Conservation (phyloP, 2,888 invertebrate species). For the Caenorhabditis sp. region DNA sequence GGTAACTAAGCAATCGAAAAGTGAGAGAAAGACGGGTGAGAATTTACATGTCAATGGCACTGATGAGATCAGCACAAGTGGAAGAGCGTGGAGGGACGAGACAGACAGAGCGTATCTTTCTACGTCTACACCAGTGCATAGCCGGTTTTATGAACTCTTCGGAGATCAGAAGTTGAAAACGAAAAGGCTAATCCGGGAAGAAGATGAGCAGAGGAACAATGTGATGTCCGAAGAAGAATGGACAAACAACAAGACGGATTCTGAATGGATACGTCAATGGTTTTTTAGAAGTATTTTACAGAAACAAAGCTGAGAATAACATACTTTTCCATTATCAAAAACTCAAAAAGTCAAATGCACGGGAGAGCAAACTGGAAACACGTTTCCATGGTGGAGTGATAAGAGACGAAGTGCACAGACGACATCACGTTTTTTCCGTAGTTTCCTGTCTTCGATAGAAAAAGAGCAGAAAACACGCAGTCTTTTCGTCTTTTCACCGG, state of each 20-base stretch:
- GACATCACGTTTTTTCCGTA: not conserved
- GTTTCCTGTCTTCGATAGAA: not conserved
- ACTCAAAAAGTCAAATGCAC: not conserved
- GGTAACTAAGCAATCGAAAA: not conserved
- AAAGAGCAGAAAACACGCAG: not conserved
- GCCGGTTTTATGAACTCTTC: slow-evolving; percentile 23
- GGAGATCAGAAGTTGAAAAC: slow-evolving; percentile 27
- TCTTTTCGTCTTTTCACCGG: too few species aligned
- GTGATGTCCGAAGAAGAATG: not conserved
- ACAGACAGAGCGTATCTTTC: not conserved
- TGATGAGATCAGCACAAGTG: slow-evolving; percentile 37
- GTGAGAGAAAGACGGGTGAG: not conserved
- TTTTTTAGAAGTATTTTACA: not conserved
- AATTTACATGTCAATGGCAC: slow-evolving; percentile 13
- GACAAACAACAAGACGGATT: not conserved
- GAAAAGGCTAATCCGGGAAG: slow-evolving; percentile 5
- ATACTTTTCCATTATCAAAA: too few species aligned
- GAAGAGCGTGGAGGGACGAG: slow-evolving; percentile 22
- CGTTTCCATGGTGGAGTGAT: not conserved
- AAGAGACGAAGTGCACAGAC: not conserved
- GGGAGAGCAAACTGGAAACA: not conserved
- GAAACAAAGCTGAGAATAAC: too few species aligned
- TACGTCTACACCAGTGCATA: slow-evolving; percentile 5
- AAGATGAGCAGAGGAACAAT: slow-evolving; percentile 15
- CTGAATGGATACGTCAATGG: not conserved